Percentiles rank a stretch among this genome's conserved stretches.
Evolutionary conservation across 2,113 vertebrate genomes (phyloP).

Genomic region (Excalfactoria chinensis): DNA sequence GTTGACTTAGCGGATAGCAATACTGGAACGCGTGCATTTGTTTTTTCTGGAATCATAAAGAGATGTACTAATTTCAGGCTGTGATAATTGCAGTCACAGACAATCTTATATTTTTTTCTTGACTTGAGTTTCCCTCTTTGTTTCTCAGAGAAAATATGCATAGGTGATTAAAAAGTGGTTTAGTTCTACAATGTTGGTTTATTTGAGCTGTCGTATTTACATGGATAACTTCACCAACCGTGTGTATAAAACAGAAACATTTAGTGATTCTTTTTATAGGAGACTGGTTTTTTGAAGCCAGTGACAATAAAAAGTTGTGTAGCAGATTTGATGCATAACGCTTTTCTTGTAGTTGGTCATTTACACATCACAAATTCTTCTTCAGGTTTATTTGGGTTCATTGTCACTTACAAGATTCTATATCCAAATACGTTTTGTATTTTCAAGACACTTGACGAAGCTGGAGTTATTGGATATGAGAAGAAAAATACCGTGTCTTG

Average conservation of each 20-base stretch:
- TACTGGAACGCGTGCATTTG: background rate
- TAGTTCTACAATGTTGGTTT: background rate
- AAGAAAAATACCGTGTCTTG: background rate
- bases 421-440: background rate
- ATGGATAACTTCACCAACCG: background rate
- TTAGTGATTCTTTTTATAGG: background rate
- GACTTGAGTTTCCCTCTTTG: fast-evolving
- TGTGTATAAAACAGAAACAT: background rate
- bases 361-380: background rate
- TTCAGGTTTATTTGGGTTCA: background rate
- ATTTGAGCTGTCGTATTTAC: background rate
- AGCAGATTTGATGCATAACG: background rate
- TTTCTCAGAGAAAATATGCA: background rate
- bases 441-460: background rate
- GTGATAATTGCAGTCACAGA: background rate
- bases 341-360: background rate
- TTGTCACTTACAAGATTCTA: background rate
- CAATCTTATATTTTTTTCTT: background rate
- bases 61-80: background rate
- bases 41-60: background rate
- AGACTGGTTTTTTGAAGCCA: background rate
- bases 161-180: background rate
- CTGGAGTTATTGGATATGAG: background rate
- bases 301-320: background rate
- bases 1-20: background rate